Evolutionary conservation across 2,113 vertebrate genomes (phyloP), one percentile per base, ranked within the genome.

Genomic region (Callipepla squamata): DNA sequence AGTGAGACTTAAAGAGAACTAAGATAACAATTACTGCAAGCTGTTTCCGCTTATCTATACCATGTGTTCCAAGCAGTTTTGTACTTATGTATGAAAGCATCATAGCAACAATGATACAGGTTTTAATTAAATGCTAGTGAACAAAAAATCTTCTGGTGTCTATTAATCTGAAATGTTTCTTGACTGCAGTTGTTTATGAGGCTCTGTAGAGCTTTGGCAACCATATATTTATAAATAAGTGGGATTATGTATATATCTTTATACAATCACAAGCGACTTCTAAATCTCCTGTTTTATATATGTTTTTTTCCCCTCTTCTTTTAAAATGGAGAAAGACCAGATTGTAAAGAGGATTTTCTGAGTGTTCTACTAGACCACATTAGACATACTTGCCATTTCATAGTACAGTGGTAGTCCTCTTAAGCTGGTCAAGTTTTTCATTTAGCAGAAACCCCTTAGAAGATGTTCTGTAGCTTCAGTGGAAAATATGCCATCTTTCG

Each of bases 161-260:
- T 91, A 78, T 82, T 91, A 59, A 85, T 91, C 93, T 69, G 68
- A 89, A 93, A 77, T 67, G 4, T 94, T 94, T 81, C 48, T 90
- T 38, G 17, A 79, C 57, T 92, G 44, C 20, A 85, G 57, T 59
- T 58, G 25, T 66, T 89, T 89, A 62, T 59, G 51, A n/a, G 75
- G 36, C 15, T 72, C 75, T 72, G 10, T 13, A 58, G 40, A 79
- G 40, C 16, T 91, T 93, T 20, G 51, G 26, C 53, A 87, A 45
- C 12, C 26, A 58, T n/a, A 7, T 67, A 72, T 85, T 88, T 61
- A 84, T 70, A 88, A 72, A 38, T 53, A 80, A 61, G 32, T 28
- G 20, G 9, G 78, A 9, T 45, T 48, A 58, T 47, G 20, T 32
- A 3, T 32, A 3, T 63, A 19, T 80, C 10, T 81, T 85, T 32